A percentile compares a stretch with the other conserved stretches of the same genome.
phyloP scores from a whole-genome alignment of 2,113 vertebrate genomes.

The Cisticola juncidis region DNA sequence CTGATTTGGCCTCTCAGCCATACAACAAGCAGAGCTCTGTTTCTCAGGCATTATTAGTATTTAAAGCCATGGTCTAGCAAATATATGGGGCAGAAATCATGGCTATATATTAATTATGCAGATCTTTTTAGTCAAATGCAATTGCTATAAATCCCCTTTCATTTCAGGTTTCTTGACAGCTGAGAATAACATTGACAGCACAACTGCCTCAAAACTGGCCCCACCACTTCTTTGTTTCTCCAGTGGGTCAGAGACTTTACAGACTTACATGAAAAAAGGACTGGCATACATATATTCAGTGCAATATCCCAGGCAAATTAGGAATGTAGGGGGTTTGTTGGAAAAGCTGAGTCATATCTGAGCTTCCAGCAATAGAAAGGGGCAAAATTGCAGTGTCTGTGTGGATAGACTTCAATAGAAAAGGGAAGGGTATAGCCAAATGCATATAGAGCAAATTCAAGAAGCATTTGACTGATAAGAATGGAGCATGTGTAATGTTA shows the following conservation, averaged over 20 bases:
- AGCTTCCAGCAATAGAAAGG: background rate
- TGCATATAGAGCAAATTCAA: background rate
- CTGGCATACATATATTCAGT: background rate
- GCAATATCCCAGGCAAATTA: background rate
- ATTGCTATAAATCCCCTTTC: background rate
- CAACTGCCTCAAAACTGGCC: rapidly evolving
- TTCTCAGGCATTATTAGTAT: background rate
- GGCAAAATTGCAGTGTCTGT: background rate
- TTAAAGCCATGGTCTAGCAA: background rate
- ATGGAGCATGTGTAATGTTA: conserved; percentile 11
- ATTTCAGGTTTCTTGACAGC: background rate
- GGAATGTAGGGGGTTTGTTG: background rate
- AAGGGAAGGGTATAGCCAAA: background rate
- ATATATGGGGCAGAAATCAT: background rate
- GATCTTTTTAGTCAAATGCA: background rate
- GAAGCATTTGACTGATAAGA: conserved; percentile 1
- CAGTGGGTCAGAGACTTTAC: background rate
- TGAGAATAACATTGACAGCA: background rate
- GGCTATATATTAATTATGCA: background rate
- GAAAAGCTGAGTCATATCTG: background rate
- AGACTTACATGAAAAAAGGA: background rate
- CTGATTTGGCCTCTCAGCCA: background rate
- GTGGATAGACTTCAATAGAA: background rate
- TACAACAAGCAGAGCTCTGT: background rate
- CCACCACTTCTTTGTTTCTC: background rate